phyloP scores from a whole-genome alignment of 2,113 vertebrate species.

The Tragulus kanchil region DNA sequence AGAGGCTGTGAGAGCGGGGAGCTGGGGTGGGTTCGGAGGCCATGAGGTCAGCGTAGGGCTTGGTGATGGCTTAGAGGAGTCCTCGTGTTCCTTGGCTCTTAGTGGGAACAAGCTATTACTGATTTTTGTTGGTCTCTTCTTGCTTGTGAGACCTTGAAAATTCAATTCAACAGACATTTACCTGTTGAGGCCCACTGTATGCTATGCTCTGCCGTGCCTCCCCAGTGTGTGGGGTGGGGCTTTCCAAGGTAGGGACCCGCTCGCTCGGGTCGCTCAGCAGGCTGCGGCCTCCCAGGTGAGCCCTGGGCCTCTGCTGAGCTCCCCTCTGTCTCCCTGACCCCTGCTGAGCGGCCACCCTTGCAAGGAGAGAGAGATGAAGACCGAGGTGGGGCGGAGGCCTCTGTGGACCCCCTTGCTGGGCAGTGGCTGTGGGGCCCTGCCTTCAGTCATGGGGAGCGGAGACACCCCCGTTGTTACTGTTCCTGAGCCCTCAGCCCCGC shows the following conservation, averaged over 20 bases:
- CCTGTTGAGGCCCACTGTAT: background rate
- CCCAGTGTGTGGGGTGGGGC: background rate
- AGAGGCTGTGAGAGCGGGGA: background rate
- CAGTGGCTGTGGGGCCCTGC: background rate
- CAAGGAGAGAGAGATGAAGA: too few relatives aligned
- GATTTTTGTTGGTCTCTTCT: background rate
- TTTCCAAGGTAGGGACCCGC: background rate
- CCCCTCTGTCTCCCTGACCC: background rate
- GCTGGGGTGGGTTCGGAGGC: background rate
- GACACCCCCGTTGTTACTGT: fast-evolving
- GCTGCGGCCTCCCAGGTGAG: too few relatives aligned
- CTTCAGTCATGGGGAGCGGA: background rate
- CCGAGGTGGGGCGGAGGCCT: background rate
- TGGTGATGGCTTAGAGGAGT: background rate
- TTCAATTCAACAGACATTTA: constrained; percentile 27
- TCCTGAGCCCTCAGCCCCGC: background rate
- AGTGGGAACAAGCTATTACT: background rate
- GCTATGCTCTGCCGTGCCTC: background rate
- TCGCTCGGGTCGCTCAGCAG: background rate
- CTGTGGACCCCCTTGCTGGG: background rate
- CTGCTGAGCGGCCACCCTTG: background rate
- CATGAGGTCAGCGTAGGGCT: background rate
- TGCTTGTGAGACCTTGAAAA: constrained; percentile 62
- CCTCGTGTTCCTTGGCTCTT: background rate
- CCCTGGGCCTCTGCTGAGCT: background rate